Base-by-base conservation (phyloP, 2,113 vertebrate genomes). In the Hemiprocne comata region DNA sequence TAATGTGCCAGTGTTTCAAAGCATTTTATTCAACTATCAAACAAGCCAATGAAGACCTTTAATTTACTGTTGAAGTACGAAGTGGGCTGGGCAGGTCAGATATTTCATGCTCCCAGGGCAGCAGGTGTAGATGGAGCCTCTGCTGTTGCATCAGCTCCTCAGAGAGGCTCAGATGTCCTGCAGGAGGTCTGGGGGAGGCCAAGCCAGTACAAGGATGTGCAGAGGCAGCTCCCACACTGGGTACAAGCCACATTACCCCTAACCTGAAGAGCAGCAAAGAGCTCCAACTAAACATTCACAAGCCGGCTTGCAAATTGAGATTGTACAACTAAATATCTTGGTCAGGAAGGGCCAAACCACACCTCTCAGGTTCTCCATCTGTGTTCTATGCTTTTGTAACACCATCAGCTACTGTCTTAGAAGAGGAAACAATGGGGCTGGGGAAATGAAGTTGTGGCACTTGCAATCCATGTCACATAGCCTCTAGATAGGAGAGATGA, bases 31-130 rank as follows among this genome's bases (percentile, higher is more conserved):
- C 91, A 62, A 85, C 66, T 92, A 89, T 81, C 91, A 90, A 90
- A 92, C 55, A 93, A 77, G 69, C 82, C 80, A 96, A 95, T 60
- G 92, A 94, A 95, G 94, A 70, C 65, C 88, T 95, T 95, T 95
- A 90, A 95, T 97, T 94, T 89, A 96, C 94, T 93, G 80, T 76
- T 95, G 57, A 48, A 76, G 76, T 90, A 81, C 36, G 38, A 66
- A 88, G 58, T 87, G 75, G 65, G 70, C 71, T 57, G 85, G 89
- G 58, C 7, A 28, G 86, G 74, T 90, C 76, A 64, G 80, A 38
- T n/a, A 8, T 34, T 36, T 50, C 24, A 5, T 26, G 23, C 55
- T 80, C 65, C 29, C 40, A 34, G 84, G 90, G 61, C 83, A 14
- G 24, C 79, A 58, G 65, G 50, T 77, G 57, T 0, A 0, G 34